Percentiles rank a stretch among this genome's conserved stretches.
Evolutionary conservation across 2,797 vertebrate species (phyloP).

Genomic region (Peromyscus attwateri): DNA sequence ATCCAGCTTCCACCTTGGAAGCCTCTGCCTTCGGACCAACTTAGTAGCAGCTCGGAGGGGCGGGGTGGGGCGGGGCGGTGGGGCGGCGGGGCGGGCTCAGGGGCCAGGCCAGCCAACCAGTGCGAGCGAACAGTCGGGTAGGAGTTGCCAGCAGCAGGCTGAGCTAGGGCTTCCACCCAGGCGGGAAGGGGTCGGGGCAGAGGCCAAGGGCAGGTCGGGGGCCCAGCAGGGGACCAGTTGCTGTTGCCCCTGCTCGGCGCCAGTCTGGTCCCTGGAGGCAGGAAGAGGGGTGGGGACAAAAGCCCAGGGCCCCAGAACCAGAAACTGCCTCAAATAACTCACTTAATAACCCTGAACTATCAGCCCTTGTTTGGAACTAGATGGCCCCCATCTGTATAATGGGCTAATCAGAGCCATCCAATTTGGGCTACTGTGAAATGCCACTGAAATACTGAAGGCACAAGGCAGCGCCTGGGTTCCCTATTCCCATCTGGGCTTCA

Average conservation of each 20-base stretch:
- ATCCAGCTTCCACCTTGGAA: constrained; percentile 77
- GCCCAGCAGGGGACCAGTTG: constrained; percentile 77
- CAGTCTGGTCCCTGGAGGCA: constrained; percentile 64
- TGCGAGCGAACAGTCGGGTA: constrained; percentile 59
- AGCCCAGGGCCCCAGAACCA: constrained; percentile 40
- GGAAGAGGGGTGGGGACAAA: constrained; percentile 71
- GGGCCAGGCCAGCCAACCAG: constrained; percentile 67
- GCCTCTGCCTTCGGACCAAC: constrained; percentile 69
- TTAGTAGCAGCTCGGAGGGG: constrained; percentile 71
- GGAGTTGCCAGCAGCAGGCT: constrained; percentile 63
- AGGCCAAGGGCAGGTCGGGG: constrained; percentile 83
- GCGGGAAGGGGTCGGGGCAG: constrained; percentile 79
- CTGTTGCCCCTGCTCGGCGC: constrained; percentile 58
- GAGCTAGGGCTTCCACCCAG: constrained; percentile 67
- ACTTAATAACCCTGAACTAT: background rate
- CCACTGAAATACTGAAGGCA: background rate
- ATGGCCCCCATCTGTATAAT: constrained; percentile 18
- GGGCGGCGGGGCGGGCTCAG: constrained; percentile 77
- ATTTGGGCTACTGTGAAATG: background rate
- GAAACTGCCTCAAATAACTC: constrained; percentile 15
- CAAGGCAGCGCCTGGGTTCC: background rate
- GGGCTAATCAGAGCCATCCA: background rate
- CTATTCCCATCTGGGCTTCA: background rate
- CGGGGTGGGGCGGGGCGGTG: constrained; percentile 68
- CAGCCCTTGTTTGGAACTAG: background rate